These are phyloP conservation scores for Odontophorus gujanensis DNA, from an alignment of 2,113 vertebrate genomes.

Conservation along the genomic window DNA sequence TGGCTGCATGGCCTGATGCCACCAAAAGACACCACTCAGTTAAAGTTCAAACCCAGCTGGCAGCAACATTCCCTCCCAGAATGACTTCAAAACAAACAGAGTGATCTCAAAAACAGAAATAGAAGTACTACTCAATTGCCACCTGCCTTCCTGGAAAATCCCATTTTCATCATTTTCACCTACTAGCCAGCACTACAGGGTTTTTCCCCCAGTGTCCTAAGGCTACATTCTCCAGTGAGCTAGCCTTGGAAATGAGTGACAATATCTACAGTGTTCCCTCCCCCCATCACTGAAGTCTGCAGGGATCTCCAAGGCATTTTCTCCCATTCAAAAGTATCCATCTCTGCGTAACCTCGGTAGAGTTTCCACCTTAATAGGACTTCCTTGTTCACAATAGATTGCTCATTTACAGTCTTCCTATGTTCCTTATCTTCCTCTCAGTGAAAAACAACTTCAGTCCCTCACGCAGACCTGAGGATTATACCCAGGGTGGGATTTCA, in stretches of 20 bases:
- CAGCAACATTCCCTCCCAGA: conserved; percentile 16
- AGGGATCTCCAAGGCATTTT: neutral
- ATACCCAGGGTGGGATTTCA: neutral
- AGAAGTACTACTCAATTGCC: neutral
- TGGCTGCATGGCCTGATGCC: neutral
- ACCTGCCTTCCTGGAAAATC: conserved; percentile 22
- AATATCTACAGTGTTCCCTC: neutral
- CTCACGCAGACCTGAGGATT: neutral
- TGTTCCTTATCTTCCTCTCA: neutral
- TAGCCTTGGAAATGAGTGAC: neutral
- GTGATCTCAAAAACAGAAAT: conserved; percentile 41
- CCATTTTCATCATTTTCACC: neutral
- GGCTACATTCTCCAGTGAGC: neutral
- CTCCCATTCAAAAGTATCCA: neutral
- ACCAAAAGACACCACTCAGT: neutral
- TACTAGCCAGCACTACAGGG: neutral
- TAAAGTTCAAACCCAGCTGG: conserved; percentile 41
- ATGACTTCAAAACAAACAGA: conserved; percentile 47
- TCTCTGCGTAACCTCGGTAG: neutral
- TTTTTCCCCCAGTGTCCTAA: neutral
- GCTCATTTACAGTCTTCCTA: neutral
- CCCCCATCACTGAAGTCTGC: neutral
- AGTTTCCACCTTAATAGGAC: neutral
- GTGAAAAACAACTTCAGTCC: neutral
- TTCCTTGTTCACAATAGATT: neutral